These are phyloP conservation scores for Chalcosyrphus nemorum DNA, from an alignment of 2,888 invertebrate genomes.

Conservation along the genomic window DNA sequence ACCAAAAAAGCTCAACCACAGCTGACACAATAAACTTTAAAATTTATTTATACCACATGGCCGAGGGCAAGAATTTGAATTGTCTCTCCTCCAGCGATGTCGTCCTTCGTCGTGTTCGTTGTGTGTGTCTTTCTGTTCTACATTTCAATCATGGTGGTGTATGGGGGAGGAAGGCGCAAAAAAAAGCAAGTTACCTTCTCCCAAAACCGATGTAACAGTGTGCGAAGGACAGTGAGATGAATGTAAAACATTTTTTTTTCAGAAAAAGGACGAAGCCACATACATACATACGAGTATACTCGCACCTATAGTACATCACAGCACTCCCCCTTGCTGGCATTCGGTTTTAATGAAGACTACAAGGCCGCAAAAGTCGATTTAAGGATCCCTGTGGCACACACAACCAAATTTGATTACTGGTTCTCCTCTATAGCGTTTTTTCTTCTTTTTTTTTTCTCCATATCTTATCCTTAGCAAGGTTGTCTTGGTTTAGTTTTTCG, in stretches of 20 bases:
- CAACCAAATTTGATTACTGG: constrained; percentile 36
- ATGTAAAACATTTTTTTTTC: constrained; percentile 16
- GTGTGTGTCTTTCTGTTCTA: not conserved
- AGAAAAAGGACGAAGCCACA: constrained; percentile 4
- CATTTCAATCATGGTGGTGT: constrained; percentile 12
- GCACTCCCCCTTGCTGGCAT: not conserved
- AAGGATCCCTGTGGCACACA: constrained; percentile 23
- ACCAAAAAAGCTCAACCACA: constrained; percentile 45
- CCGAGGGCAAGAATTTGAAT: constrained; percentile 33
- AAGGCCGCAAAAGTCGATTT: constrained; percentile 53
- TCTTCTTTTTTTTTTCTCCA: not conserved
- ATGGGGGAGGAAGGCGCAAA: not conserved
- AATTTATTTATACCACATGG: constrained; percentile 58
- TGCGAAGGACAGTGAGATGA: constrained; percentile 6
- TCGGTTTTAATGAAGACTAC: constrained; percentile 35
- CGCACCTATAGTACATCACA: no score
- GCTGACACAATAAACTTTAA: constrained; percentile 57
- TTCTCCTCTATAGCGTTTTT: not conserved
- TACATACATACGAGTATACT: no score
- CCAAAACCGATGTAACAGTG: constrained; percentile 15
- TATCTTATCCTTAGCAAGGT: constrained; percentile 4
- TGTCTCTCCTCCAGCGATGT: constrained; percentile 17
- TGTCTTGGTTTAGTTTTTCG: constrained; percentile 35
- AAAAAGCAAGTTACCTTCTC: constrained; percentile 22
- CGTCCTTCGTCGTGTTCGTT: constrained; percentile 3